Evolutionary conservation across 2,113 vertebrate genomes (phyloP), one percentile per base, ranked within the genome.

Genomic region (Oreochromis niloticus): DNA sequence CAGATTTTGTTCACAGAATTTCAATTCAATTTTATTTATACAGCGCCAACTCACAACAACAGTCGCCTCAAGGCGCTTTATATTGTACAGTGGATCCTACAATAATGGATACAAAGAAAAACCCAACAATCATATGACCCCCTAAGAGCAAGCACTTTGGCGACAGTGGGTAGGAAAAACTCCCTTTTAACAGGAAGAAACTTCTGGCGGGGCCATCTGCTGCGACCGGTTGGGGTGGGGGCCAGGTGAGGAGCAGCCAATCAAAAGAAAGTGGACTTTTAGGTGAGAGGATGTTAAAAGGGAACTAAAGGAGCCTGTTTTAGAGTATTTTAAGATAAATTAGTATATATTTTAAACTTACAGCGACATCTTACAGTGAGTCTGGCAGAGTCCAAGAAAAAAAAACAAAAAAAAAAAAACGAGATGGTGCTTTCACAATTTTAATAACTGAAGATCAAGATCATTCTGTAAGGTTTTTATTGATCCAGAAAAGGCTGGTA

Each of bases 401-500:
- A 48, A 75, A 24, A 24, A 24, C 2, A 24, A 24, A 24, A 24
- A 24, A 24, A 24, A 24, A 24, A 24, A 24, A 24, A 24, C 13
- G 13, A 43, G 39, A 9, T 71, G 24, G 56, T 61, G 56, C 27
- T 61, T 24, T 78, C 24, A 55, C n/a, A 46, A n/a, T 27, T 46
- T 27, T 4, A 86, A 85, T 57, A 32, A 87, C 39, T 30, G 1
- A 30, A 46, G 11, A 34, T 59, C 4, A 22, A 22, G 22, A 4
- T 75, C 3, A 13, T 59, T 54, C 43, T 85, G 68, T 93, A 92
- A 95, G 85, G 81, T 80, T 94, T 96, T 97, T 96, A 96, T 96
- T 96, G 88, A 92, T 95, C 94, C 94, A 95, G 94, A 95, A 89
- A 95, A 96, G 95, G 95, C 95, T 96, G 96, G 94, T 94, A 95